Evolutionary conservation across 2,797 vertebrate species (phyloP), one percentile per base, ranked within the genome.

Genomic region (Echiichthys vipera): DNA sequence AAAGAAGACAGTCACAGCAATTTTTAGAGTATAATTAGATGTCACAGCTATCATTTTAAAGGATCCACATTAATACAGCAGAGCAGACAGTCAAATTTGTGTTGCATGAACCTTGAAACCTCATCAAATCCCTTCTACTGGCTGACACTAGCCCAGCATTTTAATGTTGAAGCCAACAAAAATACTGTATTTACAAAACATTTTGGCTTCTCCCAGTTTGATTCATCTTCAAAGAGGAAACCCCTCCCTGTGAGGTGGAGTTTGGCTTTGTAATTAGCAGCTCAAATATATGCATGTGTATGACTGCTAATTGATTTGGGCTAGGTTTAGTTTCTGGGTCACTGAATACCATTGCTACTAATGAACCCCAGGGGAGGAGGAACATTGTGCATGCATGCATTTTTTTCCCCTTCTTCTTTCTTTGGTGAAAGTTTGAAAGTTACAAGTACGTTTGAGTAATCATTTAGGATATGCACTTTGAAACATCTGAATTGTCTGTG

Each of bases 271-370:
- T 92, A 93, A 92, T 92, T 89, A 90, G 88, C 81, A 74, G 78
- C 81, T 89, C 73, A 89, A 74, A 85, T 79, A 75, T 82, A 89
- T 89, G 90, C 88, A 78, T 88, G 87, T 91, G 81, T 86, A 84
- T 67, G 65, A 86, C 85, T 91, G 71, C 87, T 93, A 91, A 94
- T 92, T 92, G 84, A 92, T 92, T 89, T 91, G 78, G 84, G 86
- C 80, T 90, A 68, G 77, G 78, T 87, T 91, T 91, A 88, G 90
- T 94, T 94, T 95, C 92, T 94, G 92, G 94, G 93, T 95, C 93
- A 94, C 84, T 92, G 93, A 94, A 93, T 93, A 90, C 79, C 80
- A 92, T 93, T 92, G 87, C 88, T 85, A 39, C 88, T 94, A 94
- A 94, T 94, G 88, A 94, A 94, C 81, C 92, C 83, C 89, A n/a